These are phyloP conservation scores for Cololabis saira DNA, from an alignment of 2,113 vertebrate species.

Conservation along the genomic window DNA sequence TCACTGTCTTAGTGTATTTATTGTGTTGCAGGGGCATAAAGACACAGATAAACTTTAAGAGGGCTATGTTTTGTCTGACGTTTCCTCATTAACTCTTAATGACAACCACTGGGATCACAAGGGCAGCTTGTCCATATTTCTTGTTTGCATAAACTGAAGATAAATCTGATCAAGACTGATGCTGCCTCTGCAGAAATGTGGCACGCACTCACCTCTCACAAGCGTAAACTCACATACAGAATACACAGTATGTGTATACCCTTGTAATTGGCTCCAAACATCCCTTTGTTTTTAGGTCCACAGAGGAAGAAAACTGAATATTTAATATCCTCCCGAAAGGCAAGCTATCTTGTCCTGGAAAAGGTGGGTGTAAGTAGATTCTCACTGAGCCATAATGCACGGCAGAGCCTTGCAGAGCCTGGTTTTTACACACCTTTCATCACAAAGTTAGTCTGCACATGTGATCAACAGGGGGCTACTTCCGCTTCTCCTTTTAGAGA, in stretches of 20 bases:
- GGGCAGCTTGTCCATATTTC: constrained; percentile 11
- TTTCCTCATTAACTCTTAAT: constrained; percentile 57
- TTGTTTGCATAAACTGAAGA: constrained; percentile 35
- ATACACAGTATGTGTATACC: constrained; percentile 9
- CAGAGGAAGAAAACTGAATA: constrained; percentile 66
- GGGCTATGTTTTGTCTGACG: constrained; percentile 11
- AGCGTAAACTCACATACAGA: constrained; percentile 6
- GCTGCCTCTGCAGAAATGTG: constrained; percentile 16
- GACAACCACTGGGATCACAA: constrained; percentile 34
- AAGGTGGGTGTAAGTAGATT: constrained; percentile 42
- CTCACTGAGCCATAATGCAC: constrained; percentile 29
- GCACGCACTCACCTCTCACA: not conserved
- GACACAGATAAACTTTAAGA: constrained; percentile 15
- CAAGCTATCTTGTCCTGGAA: constrained; percentile 54
- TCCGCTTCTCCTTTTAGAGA: too few species aligned
- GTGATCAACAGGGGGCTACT: too few species aligned
- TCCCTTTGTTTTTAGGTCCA: constrained; percentile 21
- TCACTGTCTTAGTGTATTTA: not conserved
- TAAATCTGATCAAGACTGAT: constrained; percentile 20
- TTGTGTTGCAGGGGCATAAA: constrained; percentile 3
- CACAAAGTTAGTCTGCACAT: constrained; percentile 29
- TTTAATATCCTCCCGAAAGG: constrained; percentile 68
- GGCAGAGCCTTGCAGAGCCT: constrained; percentile 35
- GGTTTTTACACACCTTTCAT: constrained; percentile 49
- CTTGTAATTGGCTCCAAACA: constrained; percentile 59